Conservation (phyloP, 2,888 invertebrate species). For the Phyllotreta striolata region DNA sequence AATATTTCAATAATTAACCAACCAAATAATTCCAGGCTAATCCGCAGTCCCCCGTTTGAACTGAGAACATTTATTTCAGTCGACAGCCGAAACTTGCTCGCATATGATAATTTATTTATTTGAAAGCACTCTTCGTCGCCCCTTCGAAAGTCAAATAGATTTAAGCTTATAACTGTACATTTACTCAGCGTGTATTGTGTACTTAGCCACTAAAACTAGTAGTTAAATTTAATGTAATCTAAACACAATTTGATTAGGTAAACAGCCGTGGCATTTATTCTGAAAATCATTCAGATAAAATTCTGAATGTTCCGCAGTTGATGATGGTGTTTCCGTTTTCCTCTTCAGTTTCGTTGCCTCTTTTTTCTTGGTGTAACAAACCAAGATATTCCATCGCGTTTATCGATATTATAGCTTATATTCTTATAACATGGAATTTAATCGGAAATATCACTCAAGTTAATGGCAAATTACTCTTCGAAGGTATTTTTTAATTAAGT, state of each 20-base stretch:
- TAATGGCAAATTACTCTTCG: too few relatives aligned
- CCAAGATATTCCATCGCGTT: too few relatives aligned
- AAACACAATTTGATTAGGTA: conserved; percentile 52
- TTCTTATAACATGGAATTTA: too few relatives aligned
- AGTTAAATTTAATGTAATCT: conserved; percentile 52
- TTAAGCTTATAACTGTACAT: conserved; percentile 49
- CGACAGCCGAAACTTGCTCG: conserved; percentile 19
- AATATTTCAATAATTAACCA: conserved; percentile 27
- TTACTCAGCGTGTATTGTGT: conserved; percentile 45
- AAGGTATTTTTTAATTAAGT: too few relatives aligned
- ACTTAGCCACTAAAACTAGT: conserved; percentile 49
- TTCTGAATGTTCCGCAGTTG: conserved; percentile 27
- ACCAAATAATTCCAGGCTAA: conserved; percentile 23
- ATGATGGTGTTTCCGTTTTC: conserved; percentile 19
- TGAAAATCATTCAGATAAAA: conserved; percentile 43
- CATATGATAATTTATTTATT: conserved; percentile 43
- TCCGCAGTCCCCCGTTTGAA: conserved; percentile 22
- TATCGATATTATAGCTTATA: too few relatives aligned
- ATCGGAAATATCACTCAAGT: too few relatives aligned
- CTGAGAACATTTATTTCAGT: conserved; percentile 27
- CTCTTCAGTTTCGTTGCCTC: conserved; percentile 7
- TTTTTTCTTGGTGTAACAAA: background rate
- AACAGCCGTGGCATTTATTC: conserved; percentile 48
- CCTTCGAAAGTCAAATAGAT: conserved; percentile 46
- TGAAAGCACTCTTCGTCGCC: conserved; percentile 48